Evolutionary conservation across 53 echinoderm and acorn worm genomes (phyloP), one percentile per base, ranked within the genome.

Genomic region (Luidia sarsii): DNA sequence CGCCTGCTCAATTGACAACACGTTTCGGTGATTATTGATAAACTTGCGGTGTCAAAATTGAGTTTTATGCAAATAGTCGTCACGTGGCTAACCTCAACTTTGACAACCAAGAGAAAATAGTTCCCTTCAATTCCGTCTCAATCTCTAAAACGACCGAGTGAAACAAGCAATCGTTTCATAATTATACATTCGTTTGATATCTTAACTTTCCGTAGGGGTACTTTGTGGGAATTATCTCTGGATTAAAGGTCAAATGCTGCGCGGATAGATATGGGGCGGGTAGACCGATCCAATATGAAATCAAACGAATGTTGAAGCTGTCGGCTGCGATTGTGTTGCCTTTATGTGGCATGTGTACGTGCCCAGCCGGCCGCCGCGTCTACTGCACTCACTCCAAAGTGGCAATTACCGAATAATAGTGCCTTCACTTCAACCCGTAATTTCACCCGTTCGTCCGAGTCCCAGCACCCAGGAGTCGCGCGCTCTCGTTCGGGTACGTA

Each of bases 251-350:
- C 24, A 21, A 13, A 33, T 21, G n/a, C 15, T 4, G 43, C 38
- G 72, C 72, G 72, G 72, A 72, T 72, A 38, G 32, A 72, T 72
- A 72, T 52, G 1, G 39, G 72, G 36, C 72, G 23, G 41, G 72
- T 56, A 72, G 57, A 56, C 55, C 72, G 72, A 56, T 54, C 72
- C 23, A 72, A 72, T 72, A 55, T 72, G 72, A 72, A 72, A 72
- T 72, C 54, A 53, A 72, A 72, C 72, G 72, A 56, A 35, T 57
- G n/a, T n/a, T n/a, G 7, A 43, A 43, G 43, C 53, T 55, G 72
- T 72, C 72, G 55, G 72, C 72, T 72, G 50, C 3, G 21, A n/a
- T n/a, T n/a, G n/a, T n/a, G n/a, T n/a, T n/a, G n/a, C n/a, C n/a
- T n/a, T n/a, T n/a, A n/a, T n/a, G n/a, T n/a, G n/a, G n/a, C n/a